phyloP scores from a whole-genome alignment of 2,797 vertebrate species.

The Cryptoprocta ferox region DNA sequence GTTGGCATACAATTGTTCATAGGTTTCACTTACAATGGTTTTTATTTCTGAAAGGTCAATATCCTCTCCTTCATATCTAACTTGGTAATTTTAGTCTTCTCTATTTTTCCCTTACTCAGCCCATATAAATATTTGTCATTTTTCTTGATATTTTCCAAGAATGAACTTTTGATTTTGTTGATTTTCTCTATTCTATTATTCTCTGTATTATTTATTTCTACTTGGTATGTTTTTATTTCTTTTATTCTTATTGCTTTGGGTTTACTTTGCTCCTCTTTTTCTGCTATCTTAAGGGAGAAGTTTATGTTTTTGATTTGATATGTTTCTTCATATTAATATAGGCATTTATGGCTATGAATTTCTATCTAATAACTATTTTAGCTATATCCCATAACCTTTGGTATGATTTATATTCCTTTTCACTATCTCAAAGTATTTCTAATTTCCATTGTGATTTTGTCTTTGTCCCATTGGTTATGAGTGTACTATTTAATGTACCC shows the following conservation, averaged over 20 bases:
- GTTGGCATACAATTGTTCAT: background rate
- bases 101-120: background rate
- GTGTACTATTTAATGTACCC: background rate
- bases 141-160: background rate
- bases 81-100: background rate
- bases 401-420: background rate
- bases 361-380: background rate
- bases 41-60: background rate
- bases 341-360: background rate
- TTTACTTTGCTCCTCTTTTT: background rate
- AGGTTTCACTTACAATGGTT: background rate
- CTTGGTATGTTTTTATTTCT: background rate
- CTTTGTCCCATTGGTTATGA: background rate
- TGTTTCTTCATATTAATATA: background rate
- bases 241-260: background rate
- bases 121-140: background rate
- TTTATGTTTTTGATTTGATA: background rate
- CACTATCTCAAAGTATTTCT: background rate
- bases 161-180: background rate
- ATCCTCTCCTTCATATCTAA: background rate
- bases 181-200: background rate
- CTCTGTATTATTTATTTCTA: background rate
- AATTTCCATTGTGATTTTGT: background rate
- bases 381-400: background rate
- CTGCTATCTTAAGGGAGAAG: background rate